Percentiles rank a stretch among this genome's conserved stretches.
These are phyloP conservation scores for Scartelaos histophorus DNA, from an alignment of 2,113 vertebrate species.

Conservation along the genomic window DNA sequence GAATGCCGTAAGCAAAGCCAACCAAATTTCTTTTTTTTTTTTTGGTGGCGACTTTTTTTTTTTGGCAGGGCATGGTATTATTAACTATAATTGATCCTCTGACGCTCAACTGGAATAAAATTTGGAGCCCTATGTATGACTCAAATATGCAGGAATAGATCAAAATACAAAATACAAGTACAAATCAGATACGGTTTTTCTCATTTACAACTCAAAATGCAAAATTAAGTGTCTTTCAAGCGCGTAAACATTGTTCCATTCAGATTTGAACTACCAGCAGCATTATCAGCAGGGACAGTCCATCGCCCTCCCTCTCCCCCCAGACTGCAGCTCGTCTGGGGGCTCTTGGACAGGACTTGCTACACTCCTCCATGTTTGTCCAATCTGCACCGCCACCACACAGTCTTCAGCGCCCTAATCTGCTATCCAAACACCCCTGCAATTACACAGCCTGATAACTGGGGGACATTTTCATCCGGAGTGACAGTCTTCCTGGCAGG, in stretches of 20 bases:
- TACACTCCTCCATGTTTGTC: constrained; percentile 73
- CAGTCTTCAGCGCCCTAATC: constrained; percentile 80
- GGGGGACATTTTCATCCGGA: constrained; percentile 77
- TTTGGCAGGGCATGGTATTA: too few relatives aligned
- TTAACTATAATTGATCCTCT: too few relatives aligned
- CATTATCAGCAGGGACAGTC: constrained; percentile 66
- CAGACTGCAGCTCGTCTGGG: constrained; percentile 59
- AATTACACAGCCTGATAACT: constrained; percentile 82
- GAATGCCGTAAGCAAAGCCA: too few relatives aligned
- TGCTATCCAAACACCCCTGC: constrained; percentile 83
- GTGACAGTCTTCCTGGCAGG: constrained; percentile 67
- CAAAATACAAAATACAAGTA: too few relatives aligned
- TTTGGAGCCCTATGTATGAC: too few relatives aligned
- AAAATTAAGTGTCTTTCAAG: too few relatives aligned
- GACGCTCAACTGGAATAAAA: too few relatives aligned
- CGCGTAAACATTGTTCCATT: neutral
- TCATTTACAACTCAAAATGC: too few relatives aligned
- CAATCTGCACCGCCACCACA: constrained; percentile 82
- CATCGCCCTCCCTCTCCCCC: constrained; percentile 64
- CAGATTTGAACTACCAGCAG: constrained; percentile 8
- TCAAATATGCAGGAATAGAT: too few relatives aligned
- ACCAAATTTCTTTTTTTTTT: too few relatives aligned
- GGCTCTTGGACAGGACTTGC: constrained; percentile 64
- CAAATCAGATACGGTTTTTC: too few relatives aligned
- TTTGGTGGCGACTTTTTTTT: too few relatives aligned